Base-by-base conservation (phyloP, 2,797 vertebrate genomes). In the Molossus molossus region DNA sequence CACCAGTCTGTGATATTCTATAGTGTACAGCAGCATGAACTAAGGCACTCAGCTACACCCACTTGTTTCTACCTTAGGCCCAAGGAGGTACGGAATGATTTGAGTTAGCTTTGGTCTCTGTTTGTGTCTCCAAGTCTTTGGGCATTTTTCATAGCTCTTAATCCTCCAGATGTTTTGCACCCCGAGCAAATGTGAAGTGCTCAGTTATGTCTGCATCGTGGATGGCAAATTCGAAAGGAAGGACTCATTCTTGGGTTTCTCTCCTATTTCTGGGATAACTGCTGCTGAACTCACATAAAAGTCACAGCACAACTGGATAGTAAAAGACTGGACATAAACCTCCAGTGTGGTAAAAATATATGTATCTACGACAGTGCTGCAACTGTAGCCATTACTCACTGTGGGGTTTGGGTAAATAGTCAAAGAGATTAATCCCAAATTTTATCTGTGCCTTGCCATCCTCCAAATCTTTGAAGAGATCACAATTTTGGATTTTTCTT, bases 381-480 rank as follows among this genome's bases (percentile, higher is more conserved):
- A 72, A 65, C 27, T 57, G 67, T 27, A 15, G 4, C 33, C 25
- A 29, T 62, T 14, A 45, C 9, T 60, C 25, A 77, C 12, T 15
- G 25, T 73, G 12, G 25, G 4, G 2, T 60, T 91, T 79, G 45
- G 23, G 18, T 79, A 60, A 60, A 94, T 91, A 90, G 33, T 20
- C 50, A 87, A 53, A 93, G 33, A 90, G 60, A 15, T 86, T 25
- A 65, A 95, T 85, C 14, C 23, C 21, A 75, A 88, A 20, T 69
- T 50, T 81, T 90, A 64, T 83, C 80, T 86, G 21, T 83, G 37
- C 53, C 29, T 75, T 73, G 9, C 85, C 33, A 76, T 89, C 72
- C 55, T 81, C 18, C 55, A 93, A 87, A 93, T 7, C n/a, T 94
- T 77, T 70, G 23, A 94, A 84, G 33, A 37, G 4, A 88, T 62